Base-by-base conservation (phyloP, 2,797 vertebrate species). In the Lepilemur ruficaudatus region DNA sequence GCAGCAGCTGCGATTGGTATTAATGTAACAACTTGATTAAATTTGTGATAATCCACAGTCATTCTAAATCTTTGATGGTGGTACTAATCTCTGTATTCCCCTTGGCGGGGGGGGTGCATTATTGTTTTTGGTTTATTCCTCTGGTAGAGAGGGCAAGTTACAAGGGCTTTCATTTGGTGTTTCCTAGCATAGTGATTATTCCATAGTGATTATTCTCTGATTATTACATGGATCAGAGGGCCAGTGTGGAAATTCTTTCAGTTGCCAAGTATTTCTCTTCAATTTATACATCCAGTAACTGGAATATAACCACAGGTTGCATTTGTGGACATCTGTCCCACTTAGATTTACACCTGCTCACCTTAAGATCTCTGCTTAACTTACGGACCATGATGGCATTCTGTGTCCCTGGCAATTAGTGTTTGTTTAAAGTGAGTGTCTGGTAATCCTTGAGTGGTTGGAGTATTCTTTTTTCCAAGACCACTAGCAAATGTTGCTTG, bases 1-100 rank as follows among this genome's bases (percentile, higher is more conserved):
- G 59, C 43, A 86, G 65, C 20, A 59, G 25, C 63, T 94, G 14
- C 30, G 72, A 41, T 81, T 92, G 88, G 35, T 69, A 12, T 59
- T 59, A 59, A 59, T 59, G 4, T 85, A 79, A 61, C 65, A 96
- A 13, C 79, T 46, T 92, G n/a, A 63, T 93, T 82, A 85, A 72
- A 81, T 89, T 65, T 95, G 52, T 86, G 89, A 86, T 90, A 89
- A 82, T 70, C 46, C 28, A 86, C 67, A 43, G 35, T 90, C 55
- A 86, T 81, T 95, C n/a, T 89, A 23, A 61, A 15, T 89, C n/a
- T 90, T 55, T 91, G 35, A 75, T 89, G 41, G 12, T 87, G 75
- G 41, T 11, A 41, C 22, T 83, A 38, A 79, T 63, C 48, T 94
- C 55, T 82, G 20, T 0, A 55, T 32, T 57, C 76, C 22, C 76